Evolutionary conservation across 2,797 vertebrate species (phyloP).

Genomic region (Ctenopoma multispine): DNA sequence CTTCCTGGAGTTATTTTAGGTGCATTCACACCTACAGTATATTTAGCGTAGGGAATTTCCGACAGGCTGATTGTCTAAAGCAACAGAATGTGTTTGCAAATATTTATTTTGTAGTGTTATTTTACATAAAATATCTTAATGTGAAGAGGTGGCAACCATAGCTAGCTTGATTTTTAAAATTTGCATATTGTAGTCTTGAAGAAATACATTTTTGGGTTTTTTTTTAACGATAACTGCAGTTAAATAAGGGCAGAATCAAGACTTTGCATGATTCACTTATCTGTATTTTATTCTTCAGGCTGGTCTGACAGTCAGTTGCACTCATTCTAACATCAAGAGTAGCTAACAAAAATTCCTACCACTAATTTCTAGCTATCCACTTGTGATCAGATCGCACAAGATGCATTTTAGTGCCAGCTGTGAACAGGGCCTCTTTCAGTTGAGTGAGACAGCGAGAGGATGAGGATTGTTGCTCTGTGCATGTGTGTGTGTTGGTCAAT

Average conservation of each 20-base stretch:
- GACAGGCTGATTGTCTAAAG: no score
- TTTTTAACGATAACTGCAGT: no score
- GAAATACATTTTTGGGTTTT: no score
- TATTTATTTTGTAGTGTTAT: no score
- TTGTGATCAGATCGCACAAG: slow-evolving; percentile 38
- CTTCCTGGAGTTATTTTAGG: neutral
- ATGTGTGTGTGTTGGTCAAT: slow-evolving; percentile 46
- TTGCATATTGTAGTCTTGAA: no score
- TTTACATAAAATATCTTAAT: no score
- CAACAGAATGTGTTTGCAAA: no score
- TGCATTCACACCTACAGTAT: neutral
- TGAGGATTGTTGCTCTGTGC: slow-evolving; percentile 28
- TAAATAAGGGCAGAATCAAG: neutral
- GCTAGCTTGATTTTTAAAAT: no score
- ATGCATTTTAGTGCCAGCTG: slow-evolving; percentile 31
- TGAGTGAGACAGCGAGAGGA: slow-evolving; percentile 37
- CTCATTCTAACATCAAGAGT: neutral
- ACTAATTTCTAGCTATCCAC: slow-evolving; percentile 19
- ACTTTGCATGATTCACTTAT: neutral
- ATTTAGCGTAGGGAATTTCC: no score
- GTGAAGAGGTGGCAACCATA: no score
- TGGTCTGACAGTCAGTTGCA: neutral
- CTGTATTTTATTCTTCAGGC: neutral
- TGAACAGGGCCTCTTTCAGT: slow-evolving; percentile 58
- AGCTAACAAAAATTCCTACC: slow-evolving; percentile 4